Conservation (phyloP, 1,140 invertebrate species). For the Drosophila navojoa region DNA sequence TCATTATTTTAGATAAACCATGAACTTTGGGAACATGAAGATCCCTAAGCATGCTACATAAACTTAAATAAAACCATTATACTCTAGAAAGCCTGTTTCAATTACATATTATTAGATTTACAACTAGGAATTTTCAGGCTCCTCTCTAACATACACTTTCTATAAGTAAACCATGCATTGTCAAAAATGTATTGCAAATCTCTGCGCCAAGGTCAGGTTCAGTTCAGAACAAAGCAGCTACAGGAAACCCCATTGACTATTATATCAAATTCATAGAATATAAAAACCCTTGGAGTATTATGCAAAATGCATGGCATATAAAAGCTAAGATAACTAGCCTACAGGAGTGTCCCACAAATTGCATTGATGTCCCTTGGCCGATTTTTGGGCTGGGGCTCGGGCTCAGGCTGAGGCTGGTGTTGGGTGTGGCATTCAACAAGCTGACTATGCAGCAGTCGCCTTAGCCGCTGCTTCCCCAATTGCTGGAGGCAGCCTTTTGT, state of each 20-base stretch:
- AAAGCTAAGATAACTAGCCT: conserved; percentile 10
- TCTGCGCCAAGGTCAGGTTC: too few relatives aligned
- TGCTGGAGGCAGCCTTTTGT: conserved; percentile 7
- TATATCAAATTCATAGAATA: not conserved
- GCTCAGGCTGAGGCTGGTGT: not conserved
- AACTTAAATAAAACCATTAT: too few relatives aligned
- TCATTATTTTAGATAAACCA: too few relatives aligned
- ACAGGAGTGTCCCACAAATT: conserved; percentile 50
- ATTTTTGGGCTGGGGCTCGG: not conserved
- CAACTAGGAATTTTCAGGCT: not conserved
- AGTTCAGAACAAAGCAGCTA: too few relatives aligned
- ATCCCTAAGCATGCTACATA: too few relatives aligned
- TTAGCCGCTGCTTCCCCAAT: conserved; percentile 1
- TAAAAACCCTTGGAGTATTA: conserved; percentile 13
- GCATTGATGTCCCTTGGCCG: conserved; percentile 20
- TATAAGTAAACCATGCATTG: too few relatives aligned
- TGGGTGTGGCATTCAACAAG: conserved; percentile 60
- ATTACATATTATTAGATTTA: too few relatives aligned
- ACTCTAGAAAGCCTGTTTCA: too few relatives aligned
- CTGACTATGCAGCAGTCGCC: conserved; percentile 40
- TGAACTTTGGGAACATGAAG: too few relatives aligned
- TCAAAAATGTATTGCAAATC: too few relatives aligned
- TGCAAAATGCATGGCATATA: conserved; percentile 49
- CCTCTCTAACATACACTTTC: too few relatives aligned
- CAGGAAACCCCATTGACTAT: too few relatives aligned